Evolutionary conservation across 2,888 invertebrate genomes (phyloP).

Genomic region (Rhagium mordax): DNA sequence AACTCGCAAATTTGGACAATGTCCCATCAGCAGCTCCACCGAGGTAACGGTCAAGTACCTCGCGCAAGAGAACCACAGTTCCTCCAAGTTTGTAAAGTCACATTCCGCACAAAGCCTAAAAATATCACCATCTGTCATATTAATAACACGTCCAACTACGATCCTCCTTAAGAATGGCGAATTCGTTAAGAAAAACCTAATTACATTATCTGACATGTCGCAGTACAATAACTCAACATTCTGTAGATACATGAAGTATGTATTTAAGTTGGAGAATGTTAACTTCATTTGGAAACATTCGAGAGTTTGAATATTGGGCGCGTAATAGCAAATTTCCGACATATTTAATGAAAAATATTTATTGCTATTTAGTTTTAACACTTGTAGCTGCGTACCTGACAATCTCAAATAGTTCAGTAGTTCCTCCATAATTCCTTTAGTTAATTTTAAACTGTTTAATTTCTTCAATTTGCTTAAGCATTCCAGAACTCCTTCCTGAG

Average conservation of each 20-base stretch:
- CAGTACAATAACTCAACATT: slow-evolving; percentile 80
- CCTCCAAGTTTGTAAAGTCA: slow-evolving; percentile 77
- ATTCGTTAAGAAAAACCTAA: slow-evolving; percentile 76
- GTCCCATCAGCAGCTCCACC: slow-evolving; percentile 79
- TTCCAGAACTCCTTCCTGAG: slow-evolving; percentile 70
- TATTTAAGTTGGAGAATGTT: slow-evolving; percentile 73
- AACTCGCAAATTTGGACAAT: slow-evolving; percentile 76
- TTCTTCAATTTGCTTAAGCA: slow-evolving; percentile 70
- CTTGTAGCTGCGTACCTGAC: slow-evolving; percentile 63
- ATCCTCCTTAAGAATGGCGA: slow-evolving; percentile 76
- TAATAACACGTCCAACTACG: slow-evolving; percentile 78
- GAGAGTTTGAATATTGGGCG: slow-evolving; percentile 74
- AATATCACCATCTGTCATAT: slow-evolving; percentile 79
- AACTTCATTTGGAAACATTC: slow-evolving; percentile 80
- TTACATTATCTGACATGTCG: slow-evolving; percentile 73
- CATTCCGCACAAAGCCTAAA: slow-evolving; percentile 78
- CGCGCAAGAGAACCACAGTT: slow-evolving; percentile 80
- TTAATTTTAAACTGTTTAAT: slow-evolving; percentile 72
- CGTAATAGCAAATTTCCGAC: slow-evolving; percentile 58
- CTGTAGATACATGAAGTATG: slow-evolving; percentile 75
- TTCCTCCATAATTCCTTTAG: slow-evolving; percentile 71
- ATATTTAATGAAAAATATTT: slow-evolving; percentile 62
- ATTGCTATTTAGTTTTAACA: slow-evolving; percentile 62
- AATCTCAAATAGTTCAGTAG: slow-evolving; percentile 73
- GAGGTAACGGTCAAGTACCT: slow-evolving; percentile 76